Conservation (phyloP, 2,113 vertebrate species). For the Clarias macrocephalus region DNA sequence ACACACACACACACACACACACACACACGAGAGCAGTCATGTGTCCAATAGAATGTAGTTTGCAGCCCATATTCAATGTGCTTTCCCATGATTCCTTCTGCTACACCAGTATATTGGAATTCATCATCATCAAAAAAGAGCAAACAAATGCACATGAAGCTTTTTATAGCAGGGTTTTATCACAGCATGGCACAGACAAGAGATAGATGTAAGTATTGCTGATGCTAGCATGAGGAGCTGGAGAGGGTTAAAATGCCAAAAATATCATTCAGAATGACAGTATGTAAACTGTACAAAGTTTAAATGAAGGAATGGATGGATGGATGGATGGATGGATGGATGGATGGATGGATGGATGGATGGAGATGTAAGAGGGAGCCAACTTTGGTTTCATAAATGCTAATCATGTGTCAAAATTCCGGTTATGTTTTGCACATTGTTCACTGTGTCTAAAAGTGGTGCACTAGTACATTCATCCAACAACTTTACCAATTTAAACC, state of each 20-base stretch:
- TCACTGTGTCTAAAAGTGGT: neutral
- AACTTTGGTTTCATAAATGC: neutral
- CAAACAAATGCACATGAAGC: slow-evolving; percentile 7
- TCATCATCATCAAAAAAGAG: neutral
- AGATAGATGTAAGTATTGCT: slow-evolving; percentile 19
- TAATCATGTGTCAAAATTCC: neutral
- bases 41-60: slow-evolving; percentile 14
- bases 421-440: neutral
- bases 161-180: slow-evolving; percentile 16
- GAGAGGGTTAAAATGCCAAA: neutral
- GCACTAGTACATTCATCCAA: neutral
- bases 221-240: neutral
- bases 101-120: neutral
- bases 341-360: neutral
- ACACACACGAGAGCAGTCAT: slow-evolving; percentile 11
- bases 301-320: neutral
- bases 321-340: neutral
- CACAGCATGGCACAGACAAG: neutral
- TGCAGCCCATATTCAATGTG: slow-evolving; percentile 11
- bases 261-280: neutral
- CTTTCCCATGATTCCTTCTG: slow-evolving; percentile 2
- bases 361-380: no score
- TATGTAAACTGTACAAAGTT: neutral
- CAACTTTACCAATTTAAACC: neutral
- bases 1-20: slow-evolving; percentile 48